Evolutionary conservation across 2,888 invertebrate genomes (phyloP).

Genomic region (Drosophila yooni): DNA sequence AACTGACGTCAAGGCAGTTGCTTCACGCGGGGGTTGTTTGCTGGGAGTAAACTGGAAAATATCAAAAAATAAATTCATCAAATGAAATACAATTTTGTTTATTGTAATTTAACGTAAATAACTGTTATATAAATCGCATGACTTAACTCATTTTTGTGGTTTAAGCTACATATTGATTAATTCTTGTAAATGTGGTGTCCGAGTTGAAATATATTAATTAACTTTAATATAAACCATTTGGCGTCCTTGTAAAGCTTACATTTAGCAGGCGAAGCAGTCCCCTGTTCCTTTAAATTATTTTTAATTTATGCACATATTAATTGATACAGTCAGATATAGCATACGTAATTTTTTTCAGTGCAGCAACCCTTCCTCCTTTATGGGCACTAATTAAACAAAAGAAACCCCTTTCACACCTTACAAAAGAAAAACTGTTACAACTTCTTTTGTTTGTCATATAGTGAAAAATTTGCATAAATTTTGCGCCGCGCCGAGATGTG

Average conservation of each 20-base stretch:
- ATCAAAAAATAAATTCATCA: background rate
- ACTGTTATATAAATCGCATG: background rate
- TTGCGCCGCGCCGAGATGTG: slow-evolving; percentile 65
- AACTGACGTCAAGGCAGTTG: background rate
- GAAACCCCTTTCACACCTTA: slow-evolving; percentile 77
- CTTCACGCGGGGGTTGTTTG: background rate
- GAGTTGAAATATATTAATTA: background rate
- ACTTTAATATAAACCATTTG: background rate
- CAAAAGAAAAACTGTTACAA: slow-evolving; percentile 60
- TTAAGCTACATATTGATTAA: background rate
- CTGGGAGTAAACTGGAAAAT: background rate
- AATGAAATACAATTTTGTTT: background rate
- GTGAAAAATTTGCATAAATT: slow-evolving; percentile 79
- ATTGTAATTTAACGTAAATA: background rate
- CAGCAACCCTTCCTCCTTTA: slow-evolving; percentile 52
- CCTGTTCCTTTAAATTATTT: background rate
- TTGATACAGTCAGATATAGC: background rate
- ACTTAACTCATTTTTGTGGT: background rate
- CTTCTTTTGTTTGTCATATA: slow-evolving; percentile 63
- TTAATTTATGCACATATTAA: background rate
- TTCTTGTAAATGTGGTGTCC: background rate
- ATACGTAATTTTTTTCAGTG: slow-evolving; percentile 24
- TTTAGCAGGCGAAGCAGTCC: background rate
- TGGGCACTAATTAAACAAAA: slow-evolving; percentile 72
- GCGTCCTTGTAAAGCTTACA: background rate